Base-by-base conservation (phyloP, 2,888 invertebrate species). In the Dione juno region DNA sequence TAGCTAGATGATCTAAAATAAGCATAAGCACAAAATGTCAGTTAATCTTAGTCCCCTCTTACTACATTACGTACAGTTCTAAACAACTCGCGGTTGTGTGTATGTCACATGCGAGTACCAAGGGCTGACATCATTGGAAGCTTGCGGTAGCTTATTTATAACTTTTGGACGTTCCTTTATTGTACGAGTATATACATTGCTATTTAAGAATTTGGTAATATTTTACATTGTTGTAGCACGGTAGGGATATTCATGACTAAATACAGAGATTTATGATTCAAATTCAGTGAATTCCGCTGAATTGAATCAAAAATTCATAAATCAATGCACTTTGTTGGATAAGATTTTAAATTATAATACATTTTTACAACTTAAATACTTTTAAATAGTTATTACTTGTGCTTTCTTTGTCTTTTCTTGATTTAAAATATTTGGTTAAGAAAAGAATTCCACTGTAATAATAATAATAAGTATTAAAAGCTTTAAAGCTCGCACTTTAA, bases 21-120 rank as follows among this genome's bases (percentile, higher is more conserved):
- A 78, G 77, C 50, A 77, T 79, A 79, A 78, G 77, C 43, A 67
- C 58, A 73, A 78, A 82, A 82, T 82, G 81, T 80, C 81, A 82
- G 79, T 75, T 80, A 80, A 78, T 78, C 77, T 78, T 80, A 81
- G 78, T 70, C 73, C 67, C 66, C 69, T 57, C 72, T 63, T 40
- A 37, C 50, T 69, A 69, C 67, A 72, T 70, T 70, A 70, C 41
- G 48, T 52, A 48, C 11, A 53, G 21, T 37, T 13, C 43, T 41
- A 66, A 53, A 54, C 43, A 54, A n/a, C 35, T 57, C 43, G 52
- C 35, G 45, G 45, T 57, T 52, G 64, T 50, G 45, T 43, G n/a
- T 43, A 59, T 61, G 61, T 61, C 61, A 16, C 61, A 61, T 45
- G 21, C 61, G 5, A 10, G 37, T 28, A 45, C n/a, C 28, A 61